These are phyloP conservation scores for Trichogramma evanescens DNA, from an alignment of 2,888 invertebrate genomes.

Conservation along the genomic window DNA sequence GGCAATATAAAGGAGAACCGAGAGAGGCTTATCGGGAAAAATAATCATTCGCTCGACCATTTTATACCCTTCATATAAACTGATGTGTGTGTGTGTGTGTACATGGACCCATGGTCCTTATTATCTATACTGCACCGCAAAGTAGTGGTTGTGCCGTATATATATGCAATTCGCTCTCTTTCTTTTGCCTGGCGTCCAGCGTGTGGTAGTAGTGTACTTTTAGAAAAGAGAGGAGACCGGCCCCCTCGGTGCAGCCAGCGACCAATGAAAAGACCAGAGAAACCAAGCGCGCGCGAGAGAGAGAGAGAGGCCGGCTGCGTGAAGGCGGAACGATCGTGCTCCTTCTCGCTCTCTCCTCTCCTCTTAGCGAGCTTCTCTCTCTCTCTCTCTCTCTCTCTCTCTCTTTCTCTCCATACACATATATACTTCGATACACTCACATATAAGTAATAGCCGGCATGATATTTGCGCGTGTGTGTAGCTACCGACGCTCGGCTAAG, in stretches of 20 bases:
- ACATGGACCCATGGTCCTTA: too few species aligned
- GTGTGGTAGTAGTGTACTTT: neutral
- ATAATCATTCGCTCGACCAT: too few species aligned
- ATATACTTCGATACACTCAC: too few species aligned
- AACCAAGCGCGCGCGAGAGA: conserved; percentile 15
- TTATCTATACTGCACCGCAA: too few species aligned
- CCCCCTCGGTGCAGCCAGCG: neutral
- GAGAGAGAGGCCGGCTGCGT: neutral
- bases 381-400: neutral
- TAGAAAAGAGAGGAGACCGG: conserved; percentile 15
- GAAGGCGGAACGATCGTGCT: conserved; percentile 18
- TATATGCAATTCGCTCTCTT: neutral
- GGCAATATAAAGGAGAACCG: too few species aligned
- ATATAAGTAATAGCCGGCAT: too few species aligned
- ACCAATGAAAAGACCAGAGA: neutral
- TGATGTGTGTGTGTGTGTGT: too few species aligned
- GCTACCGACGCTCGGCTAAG: conserved; percentile 17
- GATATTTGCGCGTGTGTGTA: conserved; percentile 14
- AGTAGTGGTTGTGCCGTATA: too few species aligned
- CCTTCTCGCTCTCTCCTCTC: neutral
- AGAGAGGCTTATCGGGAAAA: too few species aligned
- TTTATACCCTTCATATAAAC: too few species aligned
- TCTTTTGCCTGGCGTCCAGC: neutral
- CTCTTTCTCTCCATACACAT: neutral
- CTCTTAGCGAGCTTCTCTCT: neutral